Base-by-base conservation (phyloP, 2,797 vertebrate genomes). In the Antrozous pallidus region DNA sequence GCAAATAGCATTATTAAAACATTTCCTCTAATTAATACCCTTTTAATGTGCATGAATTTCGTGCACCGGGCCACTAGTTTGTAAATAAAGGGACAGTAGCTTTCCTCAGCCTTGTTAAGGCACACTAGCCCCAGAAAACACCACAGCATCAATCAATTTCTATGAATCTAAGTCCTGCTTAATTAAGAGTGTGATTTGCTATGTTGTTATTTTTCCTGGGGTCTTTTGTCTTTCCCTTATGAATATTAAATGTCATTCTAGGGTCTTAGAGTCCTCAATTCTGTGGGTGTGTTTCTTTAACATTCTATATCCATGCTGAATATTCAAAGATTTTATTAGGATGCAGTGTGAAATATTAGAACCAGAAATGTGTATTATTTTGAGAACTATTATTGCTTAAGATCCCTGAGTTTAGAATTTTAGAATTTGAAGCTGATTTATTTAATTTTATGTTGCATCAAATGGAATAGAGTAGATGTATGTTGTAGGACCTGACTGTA, bases 221-320 rank as follows among this genome's bases (percentile, higher is more conserved):
- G 13, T 89, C 9, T 91, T 63, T 83, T 78, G 38, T n/a, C 73
- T 95, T 92, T 83, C 28, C 56, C 31, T 91, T 91, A 71, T 70
- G 24, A 93, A 56, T 89, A 91, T 74, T 87, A 65, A 74, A 89
- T 90, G 22, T 22, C 45, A 31, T 81, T 74, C 42, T n/a, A 81
- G 47, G 11, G 2, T 54, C 67, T 73, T 79, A 63, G 14, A 75
- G 28, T 80, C 40, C 49, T 77, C 6, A 42, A 11, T 70, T 88
- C 16, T 58, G 0, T 74, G 83, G 28, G 13, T 82, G 11, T 92
- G 31, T 80, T 91, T 86, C 33, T 73, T 83, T 33, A 88, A 22
- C 18, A 56, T 51, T 93, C 3, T 22, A 4, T 70, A 51, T 75
- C 45, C 45, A 38, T 61, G 69, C 38, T 67, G 20, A 84, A 73